Base-by-base conservation (phyloP, 2,113 vertebrate genomes). In the Addax nasomaculatus region DNA sequence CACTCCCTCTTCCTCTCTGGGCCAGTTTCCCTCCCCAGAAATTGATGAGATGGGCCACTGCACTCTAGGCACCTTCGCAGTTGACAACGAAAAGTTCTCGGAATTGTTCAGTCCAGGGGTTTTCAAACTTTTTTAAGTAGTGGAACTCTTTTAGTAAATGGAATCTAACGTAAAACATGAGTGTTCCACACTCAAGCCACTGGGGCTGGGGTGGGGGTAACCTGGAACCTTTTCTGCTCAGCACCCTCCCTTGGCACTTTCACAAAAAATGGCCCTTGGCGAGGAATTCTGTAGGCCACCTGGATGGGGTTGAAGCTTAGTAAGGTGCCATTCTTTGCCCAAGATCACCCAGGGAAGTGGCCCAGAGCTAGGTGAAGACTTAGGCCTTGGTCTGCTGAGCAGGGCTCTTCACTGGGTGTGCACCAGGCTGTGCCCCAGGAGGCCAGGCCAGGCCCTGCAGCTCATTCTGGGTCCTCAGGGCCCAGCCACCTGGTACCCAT, bases 401-500 rank as follows among this genome's bases (percentile, higher is more conserved):
- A 8, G 11, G 49, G 73, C 70, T 96, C 80, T 79, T 45, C 7
- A 87, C 73, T 80, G 79, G 89, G 83, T 81, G 39, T 89, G 81
- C 29, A 55, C 33, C 12, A 67, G 64, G 53, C 47, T 85, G 33
- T 84, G 87, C 25, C 95, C 88, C 78, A 57, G 5, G 96, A 97
- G 92, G 47, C 70, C 80, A 85, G 73, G 47, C 27, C 53, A 49
- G 51, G 45, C 51, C 51, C 78, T 78, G 79, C 29, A 87, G 73
- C 79, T 43, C 81, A 85, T 36, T 64, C 43, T 87, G 64, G 53
- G 13, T 93, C 89, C 86, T 93, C 79, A 55, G 93, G 85, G 57
- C 33, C 79, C 64, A 81, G 86, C 79, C 96, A 97, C 84, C 84
- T 97, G 93, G 80, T 83, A 94, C 85, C 94, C 96, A 29, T 76